These are phyloP conservation scores for Callionymus lyra DNA, from an alignment of 2,113 vertebrate species.

Conservation along the genomic window DNA sequence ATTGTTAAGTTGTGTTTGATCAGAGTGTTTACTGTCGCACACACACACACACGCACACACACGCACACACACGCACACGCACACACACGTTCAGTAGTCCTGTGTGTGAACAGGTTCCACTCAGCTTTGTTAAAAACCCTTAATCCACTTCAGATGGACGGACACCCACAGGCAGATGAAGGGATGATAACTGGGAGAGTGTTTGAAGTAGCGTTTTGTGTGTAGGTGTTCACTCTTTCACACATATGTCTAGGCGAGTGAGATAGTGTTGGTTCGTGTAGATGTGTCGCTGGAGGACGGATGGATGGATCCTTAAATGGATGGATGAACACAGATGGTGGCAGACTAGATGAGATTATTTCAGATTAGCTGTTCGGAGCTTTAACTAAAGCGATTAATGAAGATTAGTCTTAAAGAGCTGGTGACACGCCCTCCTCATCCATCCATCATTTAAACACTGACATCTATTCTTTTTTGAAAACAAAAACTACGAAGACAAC, in stretches of 20 bases:
- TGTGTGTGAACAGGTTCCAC: conserved; percentile 48
- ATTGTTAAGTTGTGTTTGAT: conserved; percentile 73
- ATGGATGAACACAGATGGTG: conserved; percentile 7
- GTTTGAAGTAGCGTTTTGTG: too few relatives aligned
- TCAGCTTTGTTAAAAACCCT: conserved; percentile 53
- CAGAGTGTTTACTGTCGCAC: conserved; percentile 67
- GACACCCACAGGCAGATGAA: conserved; percentile 36
- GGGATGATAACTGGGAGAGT: conserved; percentile 20
- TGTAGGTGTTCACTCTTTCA: not conserved
- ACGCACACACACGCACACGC: conserved; percentile 28
- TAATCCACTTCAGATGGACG: conserved; percentile 60
- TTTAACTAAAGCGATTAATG: too few relatives aligned
- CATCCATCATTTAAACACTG: too few relatives aligned
- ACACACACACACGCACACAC: conserved; percentile 28
- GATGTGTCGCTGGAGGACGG: not conserved
- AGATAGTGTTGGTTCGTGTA: too few relatives aligned
- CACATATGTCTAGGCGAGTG: not conserved
- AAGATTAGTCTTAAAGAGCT: too few relatives aligned
- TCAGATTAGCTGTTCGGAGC: too few relatives aligned
- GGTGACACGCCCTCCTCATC: too few relatives aligned
- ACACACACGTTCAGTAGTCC: conserved; percentile 53
- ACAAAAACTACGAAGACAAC: too few relatives aligned
- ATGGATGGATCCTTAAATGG: conserved; percentile 12
- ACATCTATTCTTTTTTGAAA: too few relatives aligned
- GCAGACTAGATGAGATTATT: too few relatives aligned